phyloP scores from a whole-genome alignment of 2,888 invertebrate genomes.

The Phoenoteleia sp. region DNA sequence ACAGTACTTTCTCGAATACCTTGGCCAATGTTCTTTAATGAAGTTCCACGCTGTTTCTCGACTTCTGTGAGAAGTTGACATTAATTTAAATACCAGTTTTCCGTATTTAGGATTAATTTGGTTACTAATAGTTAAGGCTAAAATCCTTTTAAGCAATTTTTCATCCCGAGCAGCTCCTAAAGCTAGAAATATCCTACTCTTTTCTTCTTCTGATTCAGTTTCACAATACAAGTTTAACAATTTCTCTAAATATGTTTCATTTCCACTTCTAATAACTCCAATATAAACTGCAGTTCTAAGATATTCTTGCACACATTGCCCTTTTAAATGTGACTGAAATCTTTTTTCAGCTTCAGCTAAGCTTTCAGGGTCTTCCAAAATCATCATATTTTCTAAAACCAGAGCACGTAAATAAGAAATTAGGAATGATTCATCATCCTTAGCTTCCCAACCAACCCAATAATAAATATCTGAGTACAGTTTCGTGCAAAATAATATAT shows the following conservation, averaged over 20 bases:
- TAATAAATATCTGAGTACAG: background rate
- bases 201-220: conserved; percentile 31
- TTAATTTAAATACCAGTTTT: conserved; percentile 30
- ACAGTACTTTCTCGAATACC: conserved; percentile 41
- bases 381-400: conserved; percentile 8
- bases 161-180: conserved; percentile 31
- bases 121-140: conserved; percentile 19
- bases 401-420: conserved; percentile 3
- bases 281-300: conserved; percentile 29
- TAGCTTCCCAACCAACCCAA: conserved; percentile 39
- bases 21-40: conserved; percentile 38
- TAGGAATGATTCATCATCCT: conserved; percentile 15
- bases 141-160: conserved; percentile 13
- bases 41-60: conserved; percentile 44
- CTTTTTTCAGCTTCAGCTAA: conserved; percentile 24
- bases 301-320: background rate
- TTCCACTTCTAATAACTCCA: conserved; percentile 21
- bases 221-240: conserved; percentile 18
- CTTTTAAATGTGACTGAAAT: conserved; percentile 14
- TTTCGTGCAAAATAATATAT: conserved; percentile 9
- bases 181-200: conserved; percentile 16
- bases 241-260: conserved; percentile 25
- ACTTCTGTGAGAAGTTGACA: conserved; percentile 28
- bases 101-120: conserved; percentile 35
- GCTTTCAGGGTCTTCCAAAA: conserved; percentile 1